Conservation (phyloP, 2,797 vertebrate species). For the Phataginus tetradactyla region DNA sequence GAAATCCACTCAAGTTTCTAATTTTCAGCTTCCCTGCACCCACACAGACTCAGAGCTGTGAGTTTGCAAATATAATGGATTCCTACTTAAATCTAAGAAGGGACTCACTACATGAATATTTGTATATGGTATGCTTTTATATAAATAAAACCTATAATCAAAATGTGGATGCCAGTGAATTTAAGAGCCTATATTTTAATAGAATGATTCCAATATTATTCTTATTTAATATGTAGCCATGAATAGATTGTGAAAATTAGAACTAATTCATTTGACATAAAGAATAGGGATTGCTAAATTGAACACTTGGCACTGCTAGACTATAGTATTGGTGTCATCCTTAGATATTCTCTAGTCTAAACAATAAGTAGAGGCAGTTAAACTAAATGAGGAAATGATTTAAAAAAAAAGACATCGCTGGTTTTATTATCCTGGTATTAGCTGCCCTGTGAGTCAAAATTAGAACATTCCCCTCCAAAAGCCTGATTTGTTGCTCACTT, state of each 20-base stretch:
- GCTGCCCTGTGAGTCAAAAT: background rate
- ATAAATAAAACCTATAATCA: background rate
- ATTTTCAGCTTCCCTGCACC: conserved; percentile 58
- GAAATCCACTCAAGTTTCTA: conserved; percentile 67
- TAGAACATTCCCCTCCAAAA: background rate
- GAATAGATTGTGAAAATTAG: background rate
- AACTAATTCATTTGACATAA: background rate
- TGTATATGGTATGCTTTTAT: background rate
- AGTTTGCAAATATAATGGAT: conserved; percentile 23
- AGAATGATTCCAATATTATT: background rate
- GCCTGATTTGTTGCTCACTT: background rate
- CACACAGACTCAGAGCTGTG: background rate
- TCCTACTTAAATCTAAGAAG: conserved; percentile 23
- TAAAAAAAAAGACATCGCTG: background rate
- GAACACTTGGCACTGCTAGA: background rate
- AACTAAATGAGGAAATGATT: background rate
- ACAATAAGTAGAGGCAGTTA: background rate
- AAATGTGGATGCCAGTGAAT: background rate
- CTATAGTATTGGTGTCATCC: background rate
- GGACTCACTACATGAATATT: background rate
- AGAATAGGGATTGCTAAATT: background rate
- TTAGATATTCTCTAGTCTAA: background rate
- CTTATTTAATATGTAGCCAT: background rate
- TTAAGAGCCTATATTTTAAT: background rate
- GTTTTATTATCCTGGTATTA: background rate